Evolutionary conservation across 2,797 vertebrate species (phyloP), one percentile per base, ranked within the genome.

Genomic region (Selene dorsalis): DNA sequence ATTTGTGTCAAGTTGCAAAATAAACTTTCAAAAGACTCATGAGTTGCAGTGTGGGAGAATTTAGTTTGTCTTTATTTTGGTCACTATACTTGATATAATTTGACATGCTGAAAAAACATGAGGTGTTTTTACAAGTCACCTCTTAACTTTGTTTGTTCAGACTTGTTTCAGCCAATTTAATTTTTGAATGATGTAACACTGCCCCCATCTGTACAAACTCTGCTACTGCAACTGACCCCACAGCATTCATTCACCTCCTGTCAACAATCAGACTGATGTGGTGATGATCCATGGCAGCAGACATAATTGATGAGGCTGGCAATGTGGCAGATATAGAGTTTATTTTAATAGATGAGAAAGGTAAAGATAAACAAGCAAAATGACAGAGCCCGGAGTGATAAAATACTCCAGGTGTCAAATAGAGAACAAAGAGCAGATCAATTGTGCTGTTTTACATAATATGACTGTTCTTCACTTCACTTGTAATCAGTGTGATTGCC

Each of bases 121-220:
- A 41, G 14, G n/a, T 17, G 4, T 20, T 67, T 24, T 43, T 38
- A 35, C 50, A 20, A 35, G 28, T 48, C 3, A 69, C 17, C 9
- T 39, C 30, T 24, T 32, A 1, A 14, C 12, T 18, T 10, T 18
- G 2, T 28, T 56, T 48, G 3, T 24, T 41, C n/a, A 17, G 10
- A 41, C 22, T 17, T 57, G 20, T 35, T 66, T 17, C 7, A 1
- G 13, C 3, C 1, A 10, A 20, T 6, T n/a, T n/a, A 22, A 4
- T 41, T 45, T 52, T 52, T 50, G 4, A 39, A 18, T 58, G 17
- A 14, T 45, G 20, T 28, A 47, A 8, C 38, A 17, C 58, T 75
- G 79, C 83, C 86, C 82, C 53, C 84, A 1, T 35, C 18, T 88
- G 91, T 79, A 16, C 28, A 53, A 38, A 1, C 1, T 48, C 0